Conservation (phyloP, 1,140 invertebrate species). For the Zeugodacus cucurbitae region DNA sequence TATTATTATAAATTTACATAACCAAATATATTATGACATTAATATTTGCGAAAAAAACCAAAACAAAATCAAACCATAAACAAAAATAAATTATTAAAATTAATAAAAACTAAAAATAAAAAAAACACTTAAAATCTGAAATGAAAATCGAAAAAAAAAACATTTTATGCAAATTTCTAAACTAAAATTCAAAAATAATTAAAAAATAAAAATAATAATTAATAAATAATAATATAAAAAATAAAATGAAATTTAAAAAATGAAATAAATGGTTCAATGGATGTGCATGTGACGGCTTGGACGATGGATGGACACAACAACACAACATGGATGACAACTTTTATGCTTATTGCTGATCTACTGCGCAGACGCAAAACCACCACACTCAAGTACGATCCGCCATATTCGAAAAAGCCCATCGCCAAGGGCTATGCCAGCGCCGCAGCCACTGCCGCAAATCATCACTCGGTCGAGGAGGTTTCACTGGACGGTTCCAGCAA, state of each 20-base stretch:
- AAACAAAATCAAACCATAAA: conserved; percentile 30
- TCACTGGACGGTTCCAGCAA: conserved; percentile 81
- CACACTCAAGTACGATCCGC: conserved; percentile 85
- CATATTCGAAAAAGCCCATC: conserved; percentile 84
- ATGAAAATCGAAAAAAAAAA: neutral
- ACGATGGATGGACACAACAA: conserved; percentile 28
- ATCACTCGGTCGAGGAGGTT: conserved; percentile 78
- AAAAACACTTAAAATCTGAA: neutral
- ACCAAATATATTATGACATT: conserved; percentile 21
- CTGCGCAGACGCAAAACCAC: conserved; percentile 86
- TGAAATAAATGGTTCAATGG: conserved; percentile 40
- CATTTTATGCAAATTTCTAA: neutral
- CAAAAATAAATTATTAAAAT: neutral
- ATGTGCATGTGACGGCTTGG: conserved; percentile 14
- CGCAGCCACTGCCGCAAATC: conserved; percentile 71
- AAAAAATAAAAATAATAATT: conserved; percentile 14
- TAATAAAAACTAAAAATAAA: neutral
- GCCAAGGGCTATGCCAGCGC: conserved; percentile 78
- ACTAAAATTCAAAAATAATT: conserved; percentile 24
- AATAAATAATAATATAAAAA: neutral
- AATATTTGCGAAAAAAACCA: neutral
- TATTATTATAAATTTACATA: neutral
- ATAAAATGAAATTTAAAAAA: neutral
- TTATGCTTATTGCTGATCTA: too few species aligned
- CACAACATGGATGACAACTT: neutral